These are phyloP conservation scores for Pammene aurita DNA, from an alignment of 2,888 invertebrate species.

Conservation along the genomic window DNA sequence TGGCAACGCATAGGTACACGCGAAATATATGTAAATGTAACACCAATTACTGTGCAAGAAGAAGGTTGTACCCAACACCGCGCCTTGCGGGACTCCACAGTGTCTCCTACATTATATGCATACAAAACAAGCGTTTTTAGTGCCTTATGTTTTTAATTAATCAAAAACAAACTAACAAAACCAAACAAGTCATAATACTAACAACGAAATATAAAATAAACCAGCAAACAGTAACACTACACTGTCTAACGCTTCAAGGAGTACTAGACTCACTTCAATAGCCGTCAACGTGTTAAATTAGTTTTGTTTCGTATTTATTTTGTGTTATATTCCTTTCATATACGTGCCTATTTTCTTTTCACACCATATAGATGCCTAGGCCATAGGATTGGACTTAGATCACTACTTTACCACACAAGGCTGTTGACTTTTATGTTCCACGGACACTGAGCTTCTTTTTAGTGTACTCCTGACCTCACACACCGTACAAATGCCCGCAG, in stretches of 20 bases:
- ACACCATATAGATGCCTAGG: slow-evolving; percentile 82
- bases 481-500: slow-evolving; percentile 83
- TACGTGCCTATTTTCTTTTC: slow-evolving; percentile 79
- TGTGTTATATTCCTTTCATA: slow-evolving; percentile 66
- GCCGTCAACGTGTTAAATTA: slow-evolving; percentile 79
- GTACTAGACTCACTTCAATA: slow-evolving; percentile 80
- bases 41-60: slow-evolving; percentile 53
- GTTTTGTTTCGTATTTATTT: slow-evolving; percentile 73
- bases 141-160: slow-evolving; percentile 49
- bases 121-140: slow-evolving; percentile 49
- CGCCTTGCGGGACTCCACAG: slow-evolving; percentile 65
- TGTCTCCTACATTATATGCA: slow-evolving; percentile 51
- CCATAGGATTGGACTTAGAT: slow-evolving; percentile 81
- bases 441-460: slow-evolving; percentile 82
- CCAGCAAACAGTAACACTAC: slow-evolving; percentile 70
- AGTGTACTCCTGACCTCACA: slow-evolving; percentile 82
- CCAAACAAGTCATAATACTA: slow-evolving; percentile 52
- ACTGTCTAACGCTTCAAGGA: slow-evolving; percentile 77
- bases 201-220: slow-evolving; percentile 48
- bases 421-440: slow-evolving; percentile 81
- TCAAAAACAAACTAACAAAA: slow-evolving; percentile 50
- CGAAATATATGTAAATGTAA: slow-evolving; percentile 59
- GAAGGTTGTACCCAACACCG: slow-evolving; percentile 54
- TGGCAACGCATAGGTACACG: slow-evolving; percentile 72
- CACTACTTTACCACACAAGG: slow-evolving; percentile 81